Evolutionary conservation across 1,140 invertebrate species (phyloP).

Genomic region (Limonius californicus): DNA sequence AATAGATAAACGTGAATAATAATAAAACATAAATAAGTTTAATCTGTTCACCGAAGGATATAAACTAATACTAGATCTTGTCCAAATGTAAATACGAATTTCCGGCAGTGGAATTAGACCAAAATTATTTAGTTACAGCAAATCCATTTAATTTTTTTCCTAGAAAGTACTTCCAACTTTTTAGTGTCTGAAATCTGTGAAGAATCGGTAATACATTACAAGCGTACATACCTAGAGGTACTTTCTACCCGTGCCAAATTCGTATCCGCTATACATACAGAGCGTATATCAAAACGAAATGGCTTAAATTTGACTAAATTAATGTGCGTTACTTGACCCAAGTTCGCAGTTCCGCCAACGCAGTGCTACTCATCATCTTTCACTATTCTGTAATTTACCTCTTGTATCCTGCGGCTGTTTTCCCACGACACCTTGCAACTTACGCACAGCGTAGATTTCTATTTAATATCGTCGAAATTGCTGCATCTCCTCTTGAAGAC

Average conservation of each 20-base stretch:
- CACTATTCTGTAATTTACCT: not conserved
- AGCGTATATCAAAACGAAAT: too few relatives aligned
- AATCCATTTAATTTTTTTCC: too few relatives aligned
- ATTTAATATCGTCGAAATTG: not conserved
- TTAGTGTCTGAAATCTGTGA: too few relatives aligned
- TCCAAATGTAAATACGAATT: too few relatives aligned
- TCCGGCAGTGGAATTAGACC: too few relatives aligned
- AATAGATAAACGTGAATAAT: too few relatives aligned
- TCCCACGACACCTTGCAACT: conserved; percentile 1
- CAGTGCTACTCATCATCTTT: conserved; percentile 1
- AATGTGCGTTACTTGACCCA: not conserved
- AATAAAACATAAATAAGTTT: too few relatives aligned
- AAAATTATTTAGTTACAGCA: too few relatives aligned
- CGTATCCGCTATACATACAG: not conserved
- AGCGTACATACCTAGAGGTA: not conserved
- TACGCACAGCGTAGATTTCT: not conserved
- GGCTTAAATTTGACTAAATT: not conserved
- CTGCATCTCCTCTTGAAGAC: not conserved
- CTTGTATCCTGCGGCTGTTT: not conserved
- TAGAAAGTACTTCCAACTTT: too few relatives aligned
- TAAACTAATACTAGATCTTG: too few relatives aligned
- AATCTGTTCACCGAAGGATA: too few relatives aligned
- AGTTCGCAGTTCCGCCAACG: not conserved
- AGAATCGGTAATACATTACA: not conserved
- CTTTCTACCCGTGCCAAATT: not conserved